Evolutionary conservation across 2,888 invertebrate species (phyloP), one percentile per base, ranked within the genome.

Genomic region (Argynnis bischoffii): DNA sequence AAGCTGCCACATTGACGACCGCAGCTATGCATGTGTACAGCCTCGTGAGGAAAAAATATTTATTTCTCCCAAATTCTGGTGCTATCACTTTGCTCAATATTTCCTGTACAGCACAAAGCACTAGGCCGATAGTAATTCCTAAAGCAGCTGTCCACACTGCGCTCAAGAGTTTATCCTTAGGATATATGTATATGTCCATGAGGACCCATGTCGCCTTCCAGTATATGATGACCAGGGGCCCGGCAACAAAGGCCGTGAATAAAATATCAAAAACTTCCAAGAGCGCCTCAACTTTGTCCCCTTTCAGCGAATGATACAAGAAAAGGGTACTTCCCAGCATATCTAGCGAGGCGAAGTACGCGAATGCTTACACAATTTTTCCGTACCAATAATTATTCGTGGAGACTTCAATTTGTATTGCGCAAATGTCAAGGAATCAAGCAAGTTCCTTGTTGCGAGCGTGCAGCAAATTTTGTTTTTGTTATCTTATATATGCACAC

Each of bases 121-220:
- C 71, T 65, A 96, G 88, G 70, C 96, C 95, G 0, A 95, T 95
- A 50, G 90, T 76, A 67, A 95, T 89, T 1, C 96, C 96, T 64
- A 95, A 91, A 1, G 87, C 81, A 57, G 95, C 89, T 53, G 96
- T 96, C 55, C 94, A 86, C 51, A 93, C 79, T 11, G 94, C 94
- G 73, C 96, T 95, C 21, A 91, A 76, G 0, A 93, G 80, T 6
- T 81, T 79, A 67, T 94, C 86, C 0, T 90, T 84, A 0, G 96
- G 95, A 74, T 93, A 94, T 48, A 96, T 87, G 75, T 95, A 94
- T 21, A 95, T 80, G 77, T 98, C 97, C 81, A 97, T 93, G 48
- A 97, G 85, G 11, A 94, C 95, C 97, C 97, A 98, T 0, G 95
- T 93, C 13, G 97, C 97, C 76, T 97, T 92, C 98, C 98, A 98